Evolutionary conservation across 2,113 vertebrate species (phyloP), one percentile per base, ranked within the genome.

Genomic region (Paramormyrops kingsleyae): DNA sequence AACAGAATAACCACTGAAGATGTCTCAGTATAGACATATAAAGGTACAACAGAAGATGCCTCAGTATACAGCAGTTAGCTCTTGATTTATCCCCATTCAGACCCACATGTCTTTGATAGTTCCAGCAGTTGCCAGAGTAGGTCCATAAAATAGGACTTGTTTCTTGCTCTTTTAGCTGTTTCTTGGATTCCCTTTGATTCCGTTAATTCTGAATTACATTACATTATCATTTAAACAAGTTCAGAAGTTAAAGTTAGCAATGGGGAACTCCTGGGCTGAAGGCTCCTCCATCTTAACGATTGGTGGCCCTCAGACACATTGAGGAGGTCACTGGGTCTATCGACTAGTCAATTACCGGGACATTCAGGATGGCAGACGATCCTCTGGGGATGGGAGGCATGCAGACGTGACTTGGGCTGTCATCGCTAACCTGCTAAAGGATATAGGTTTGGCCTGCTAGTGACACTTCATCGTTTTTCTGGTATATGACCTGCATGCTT

Each of bases 211-310:
- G 47, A 27, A 31, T 85, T 27, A 88, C 12, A n/a, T 47, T 80
- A 50, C 10, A 56, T 21, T 27, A 0, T 56, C 31, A 77, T 46
- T 70, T 87, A 31, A 70, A 35, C 4, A 44, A 59, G 15, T 9
- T 59, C 90, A 59, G 17, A 89, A 52, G 46, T 52, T 46, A 91
- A 80, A 88, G 42, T 83, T 44, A 88, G 90, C 83, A 70, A 74
- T 0, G 0, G 49, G 12, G 47, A 7, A 9, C 7, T 2, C 44
- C 10, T 4, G 8, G 12, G 24, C 21, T 24, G 47, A 47, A 50
- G 44, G 24, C 9, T 49, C 24, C 42, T 87, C 47, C 9, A 53
- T 35, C 10, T 19, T 66, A 77, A 70, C 1, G 84, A 89, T 90
- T 86, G 56, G 85, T 10, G 90, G 90, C 10, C 35, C 77, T 83